Conservation (phyloP, 64 coral and sea anemone species). For the Porites lutea region DNA sequence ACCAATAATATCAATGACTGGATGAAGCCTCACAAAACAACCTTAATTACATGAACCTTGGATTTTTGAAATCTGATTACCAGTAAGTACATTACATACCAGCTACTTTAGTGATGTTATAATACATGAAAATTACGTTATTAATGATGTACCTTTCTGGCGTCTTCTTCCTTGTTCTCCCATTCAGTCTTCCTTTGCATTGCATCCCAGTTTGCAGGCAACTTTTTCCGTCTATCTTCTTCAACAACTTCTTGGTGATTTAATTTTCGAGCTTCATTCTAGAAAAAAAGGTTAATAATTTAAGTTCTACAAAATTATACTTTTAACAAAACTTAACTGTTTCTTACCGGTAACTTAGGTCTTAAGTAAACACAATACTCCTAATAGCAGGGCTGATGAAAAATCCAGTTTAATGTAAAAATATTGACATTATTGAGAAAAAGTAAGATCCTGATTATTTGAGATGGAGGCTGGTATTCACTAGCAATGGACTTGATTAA, state of each 20-base stretch:
- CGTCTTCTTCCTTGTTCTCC: constrained; percentile 93
- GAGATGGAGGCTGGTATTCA: no score
- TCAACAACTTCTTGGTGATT: constrained; percentile 96
- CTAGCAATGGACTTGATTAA: no score
- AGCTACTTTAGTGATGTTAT: no score
- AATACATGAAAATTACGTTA: not conserved
- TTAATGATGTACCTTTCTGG: constrained; percentile 70
- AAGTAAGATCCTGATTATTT: not conserved
- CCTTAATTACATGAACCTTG: no score
- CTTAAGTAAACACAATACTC: no score
- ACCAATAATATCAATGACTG: no score
- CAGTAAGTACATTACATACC: no score
- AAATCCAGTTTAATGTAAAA: not conserved
- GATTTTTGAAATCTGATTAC: no score
- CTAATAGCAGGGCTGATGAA: not conserved
- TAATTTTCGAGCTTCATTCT: constrained; percentile 99
- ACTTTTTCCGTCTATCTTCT: constrained; percentile 93
- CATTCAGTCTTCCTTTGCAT: constrained; percentile 90
- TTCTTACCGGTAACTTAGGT: no score
- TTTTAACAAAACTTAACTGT: no score
- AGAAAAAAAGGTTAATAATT: not conserved
- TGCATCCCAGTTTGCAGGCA: constrained; percentile 96
- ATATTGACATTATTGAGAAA: not conserved
- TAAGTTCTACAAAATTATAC: no score
- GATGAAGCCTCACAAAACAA: no score